Base-by-base conservation (phyloP, 2,888 invertebrate species). In the Baronia brevicornis region DNA sequence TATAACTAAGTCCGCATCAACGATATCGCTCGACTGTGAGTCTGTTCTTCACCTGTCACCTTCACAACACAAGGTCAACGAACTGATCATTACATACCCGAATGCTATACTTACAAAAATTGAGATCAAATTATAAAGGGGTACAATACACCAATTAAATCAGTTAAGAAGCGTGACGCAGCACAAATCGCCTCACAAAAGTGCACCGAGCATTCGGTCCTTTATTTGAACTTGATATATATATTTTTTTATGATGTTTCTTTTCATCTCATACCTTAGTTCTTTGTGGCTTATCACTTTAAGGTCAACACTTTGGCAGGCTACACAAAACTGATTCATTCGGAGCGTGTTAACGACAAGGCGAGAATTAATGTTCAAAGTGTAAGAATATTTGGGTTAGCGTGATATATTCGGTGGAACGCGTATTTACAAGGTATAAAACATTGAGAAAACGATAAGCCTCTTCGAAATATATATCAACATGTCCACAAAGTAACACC, bases 101-200 rank as follows among this genome's bases (percentile, higher is more conserved):
- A 25, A 19, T 36, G 33, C 27, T 40, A 38, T 37, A 38, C 27
- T 38, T 30, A 32, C n/a, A n/a, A n/a, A 37, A 42, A 37, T 39
- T 26, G 36, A 30, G 40, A 38, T 35, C 33, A 36, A 31, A 35
- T 32, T 30, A 37, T 33, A 29, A 40, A 38, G 38, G 8, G 19
- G 14, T 20, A 40, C 35, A 43, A 43, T 43, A 27, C 28, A 35
- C 38, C 45, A 54, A 54, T 52, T 54, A 52, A 46, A 45, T 47
- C 41, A 40, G 48, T 52, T 54, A 54, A 44, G 41, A 43, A 39
- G 8, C 38, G 27, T 54, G 54, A 54, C 48, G 28, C 1, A 11
- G 39, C 50, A 30, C 15, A 46, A 44, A 39, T 35, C 26, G 28
- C 28, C 37, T 35, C 25, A 31, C 31, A 39, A 36, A 38, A 30